Evolutionary conservation across 2,888 invertebrate species (phyloP), one percentile per base, ranked within the genome.

Genomic region (Didymodactylos carnosus): DNA sequence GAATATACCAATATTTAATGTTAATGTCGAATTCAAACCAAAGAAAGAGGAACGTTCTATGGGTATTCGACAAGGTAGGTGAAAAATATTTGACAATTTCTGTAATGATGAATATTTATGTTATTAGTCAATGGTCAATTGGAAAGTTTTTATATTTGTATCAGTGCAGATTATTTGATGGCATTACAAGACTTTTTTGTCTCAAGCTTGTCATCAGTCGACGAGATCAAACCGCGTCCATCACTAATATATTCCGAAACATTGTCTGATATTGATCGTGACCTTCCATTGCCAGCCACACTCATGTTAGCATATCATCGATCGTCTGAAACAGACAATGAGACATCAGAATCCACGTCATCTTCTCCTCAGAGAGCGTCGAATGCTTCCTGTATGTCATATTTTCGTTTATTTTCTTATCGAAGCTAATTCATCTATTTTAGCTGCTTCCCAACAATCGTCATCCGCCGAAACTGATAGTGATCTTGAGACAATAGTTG

Each of bases 121-220:
- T 14, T 86, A 86, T 39, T 84, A 90, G 91, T 90, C 76, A 90
- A 91, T 79, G 86, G 92, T 71, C 87, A 89, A 73, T 88, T 97
- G 76, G 91, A 89, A 79, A 91, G 93, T 77, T 91, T 97, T 82
- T 90, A 91, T 79, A 85, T 95, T 77, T 92, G 94, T 78, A 87
- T 97, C 39, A 93, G 92, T 29, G 87, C 94, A 79, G 94, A 95
- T 80, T 97, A 92, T 83, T 83, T 98, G 73, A 87, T 91, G 83
- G 89, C 90, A 80, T 84, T 98, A 41, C 88, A 88, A 2, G 88
- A 89, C 77, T 95, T 97, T 83, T 90, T 94, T 78, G 79, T 80
- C 69, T 80, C 80, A 72, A 80, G 81, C 3, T 78, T 84, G 72
- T 82, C 83, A 5, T 70, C 76, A 13, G 72, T 76, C 2, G 70